A percentile compares a stretch with the other conserved stretches of the same genome.
phyloP scores from a whole-genome alignment of 2,113 vertebrate genomes.

The Lampris incognitus region DNA sequence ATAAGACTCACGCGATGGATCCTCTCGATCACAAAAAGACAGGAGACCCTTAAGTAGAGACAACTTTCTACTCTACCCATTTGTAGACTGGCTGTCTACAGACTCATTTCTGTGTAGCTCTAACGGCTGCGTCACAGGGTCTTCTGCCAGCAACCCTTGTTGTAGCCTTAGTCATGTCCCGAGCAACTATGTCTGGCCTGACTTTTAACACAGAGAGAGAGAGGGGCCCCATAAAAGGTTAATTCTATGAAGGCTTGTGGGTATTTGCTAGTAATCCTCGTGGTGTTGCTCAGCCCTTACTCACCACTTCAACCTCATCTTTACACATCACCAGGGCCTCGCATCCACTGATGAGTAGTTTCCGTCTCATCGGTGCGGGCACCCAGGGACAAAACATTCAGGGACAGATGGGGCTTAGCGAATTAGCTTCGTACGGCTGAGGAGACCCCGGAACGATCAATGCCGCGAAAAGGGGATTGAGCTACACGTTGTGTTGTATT shows the following conservation, averaged over 20 bases:
- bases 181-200: constrained; percentile 36
- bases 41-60: constrained; percentile 39
- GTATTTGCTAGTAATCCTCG: constrained; percentile 55
- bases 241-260: constrained; percentile 54
- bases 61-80: constrained; percentile 62
- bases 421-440: constrained; percentile 36
- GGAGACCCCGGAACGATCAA: constrained; percentile 41
- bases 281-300: constrained; percentile 71
- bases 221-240: constrained; percentile 71
- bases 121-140: constrained; percentile 36
- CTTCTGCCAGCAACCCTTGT: constrained; percentile 57
- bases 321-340: constrained; percentile 58
- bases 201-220: constrained; percentile 37
- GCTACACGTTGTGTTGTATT: constrained; percentile 55
- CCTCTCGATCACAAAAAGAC: constrained; percentile 60
- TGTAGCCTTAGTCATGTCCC: constrained; percentile 65
- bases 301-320: constrained; percentile 66
- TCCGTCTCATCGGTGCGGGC: constrained; percentile 53
- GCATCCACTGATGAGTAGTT: constrained; percentile 65
- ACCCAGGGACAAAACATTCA: constrained; percentile 29
- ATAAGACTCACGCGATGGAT: constrained; percentile 55
- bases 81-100: constrained; percentile 69
- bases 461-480: constrained; percentile 37
- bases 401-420: constrained; percentile 32
- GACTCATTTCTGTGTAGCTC: constrained; percentile 58